Evolutionary conservation across 2,113 vertebrate species (phyloP).

Genomic region (Gila orcuttii): DNA sequence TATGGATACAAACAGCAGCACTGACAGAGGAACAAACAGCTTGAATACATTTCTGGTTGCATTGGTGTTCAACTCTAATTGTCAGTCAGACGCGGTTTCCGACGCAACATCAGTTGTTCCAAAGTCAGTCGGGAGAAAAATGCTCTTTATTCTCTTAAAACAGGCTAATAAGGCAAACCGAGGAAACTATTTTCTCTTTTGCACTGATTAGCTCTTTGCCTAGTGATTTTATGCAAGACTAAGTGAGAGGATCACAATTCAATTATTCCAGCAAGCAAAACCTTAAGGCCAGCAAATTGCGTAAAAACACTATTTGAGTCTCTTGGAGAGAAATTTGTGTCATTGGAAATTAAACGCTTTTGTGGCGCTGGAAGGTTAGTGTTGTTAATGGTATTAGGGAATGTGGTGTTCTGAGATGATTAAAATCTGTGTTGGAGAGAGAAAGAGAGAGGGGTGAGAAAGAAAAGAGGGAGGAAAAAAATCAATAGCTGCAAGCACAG

Average conservation of each 20-base stretch:
- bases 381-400: constrained; percentile 97
- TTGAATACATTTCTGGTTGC: constrained; percentile 39
- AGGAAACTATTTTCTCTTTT: constrained; percentile 89
- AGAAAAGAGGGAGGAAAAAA: constrained; percentile 61
- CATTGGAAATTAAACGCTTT: constrained; percentile 96
- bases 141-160: constrained; percentile 66
- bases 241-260: constrained; percentile 88
- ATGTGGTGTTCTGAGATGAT: constrained; percentile 83
- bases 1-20: constrained; percentile 63
- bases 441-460: constrained; percentile 29
- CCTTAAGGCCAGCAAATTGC: constrained; percentile 89
- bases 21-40: constrained; percentile 61
- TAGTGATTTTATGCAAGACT: constrained; percentile 88
- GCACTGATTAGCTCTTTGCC: constrained; percentile 93
- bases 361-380: constrained; percentile 89
- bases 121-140: constrained; percentile 32
- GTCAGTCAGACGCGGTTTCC: neutral
- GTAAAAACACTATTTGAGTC: constrained; percentile 86
- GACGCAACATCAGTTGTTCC: neutral
- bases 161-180: constrained; percentile 82
- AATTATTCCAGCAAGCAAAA: constrained; percentile 82
- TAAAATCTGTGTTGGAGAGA: constrained; percentile 93
- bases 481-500: constrained; percentile 96
- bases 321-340: constrained; percentile 87
- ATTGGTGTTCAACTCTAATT: constrained; percentile 25